Base-by-base conservation (phyloP, 2,797 vertebrate genomes). In the Furcifer pardalis region DNA sequence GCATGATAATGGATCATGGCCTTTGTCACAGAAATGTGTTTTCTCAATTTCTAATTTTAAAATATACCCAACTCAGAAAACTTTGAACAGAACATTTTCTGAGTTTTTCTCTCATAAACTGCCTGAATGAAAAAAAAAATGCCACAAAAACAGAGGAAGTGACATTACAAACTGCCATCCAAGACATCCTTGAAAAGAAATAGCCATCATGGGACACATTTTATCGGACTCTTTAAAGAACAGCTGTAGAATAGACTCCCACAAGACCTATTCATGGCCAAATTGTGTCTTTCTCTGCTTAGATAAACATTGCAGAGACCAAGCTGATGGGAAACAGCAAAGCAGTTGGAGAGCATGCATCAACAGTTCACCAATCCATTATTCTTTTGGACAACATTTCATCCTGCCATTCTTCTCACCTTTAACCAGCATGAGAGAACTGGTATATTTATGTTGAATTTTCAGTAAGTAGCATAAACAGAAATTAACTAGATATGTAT, bases 181-280 rank as follows among this genome's bases (percentile, higher is more conserved):
- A 30, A 44, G 35, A 23, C 25, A 82, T 83, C 82, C 81, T 88
- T 92, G 83, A 89, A 86, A 90, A 79, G 56, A 72, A 32, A 9
- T 49, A n/a, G 19, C 69, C 82, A 35, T 71, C 71, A 49, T 84
- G 86, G 46, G 52, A 81, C 19, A 10, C 71, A 62, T 73, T 90
- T 92, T 90, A 88, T 90, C 75, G 88, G 85, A 90, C 87, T 81
- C 27, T 62, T 91, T 86, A 52, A 89, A 87, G 63, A 90, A 83
- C 79, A 91, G 60, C 63, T 87, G 86, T 84, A 27, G 63, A 91
- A 83, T 25, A 1, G 32, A 77, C 52, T 89, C 89, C 84, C 86
- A 77, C 7, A 89, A 86, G 82, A 66, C 49, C n/a, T 5, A 85
- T 86, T 92, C 85, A 77, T 0, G 1, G 75, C 87, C 84, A 88